A percentile compares a stretch with the other conserved stretches of the same genome.
These are phyloP conservation scores for Abramis brama DNA, from an alignment of 2,113 vertebrate genomes.

Conservation along the genomic window DNA sequence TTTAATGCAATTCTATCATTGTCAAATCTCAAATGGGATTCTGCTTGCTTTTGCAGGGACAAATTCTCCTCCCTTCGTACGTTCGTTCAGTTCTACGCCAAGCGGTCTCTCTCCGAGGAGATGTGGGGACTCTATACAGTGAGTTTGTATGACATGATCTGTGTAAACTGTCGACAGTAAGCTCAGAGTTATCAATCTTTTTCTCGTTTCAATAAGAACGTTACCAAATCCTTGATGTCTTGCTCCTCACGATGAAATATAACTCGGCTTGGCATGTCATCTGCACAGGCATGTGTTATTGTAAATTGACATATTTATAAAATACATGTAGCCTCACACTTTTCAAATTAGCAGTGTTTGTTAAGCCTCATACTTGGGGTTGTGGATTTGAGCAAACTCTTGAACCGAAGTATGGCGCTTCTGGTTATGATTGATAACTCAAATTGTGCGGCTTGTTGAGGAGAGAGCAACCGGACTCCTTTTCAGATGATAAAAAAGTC, in stretches of 20 bases:
- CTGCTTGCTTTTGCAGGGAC: slow-evolving; percentile 12
- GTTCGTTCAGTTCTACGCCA: background rate
- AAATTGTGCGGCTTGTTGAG: background rate
- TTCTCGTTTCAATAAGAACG: slow-evolving; percentile 15
- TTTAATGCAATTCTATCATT: slow-evolving; percentile 47
- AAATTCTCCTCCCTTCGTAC: slow-evolving; percentile 14
- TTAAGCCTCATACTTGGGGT: background rate
- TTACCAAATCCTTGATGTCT: background rate
- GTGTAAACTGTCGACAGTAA: slow-evolving; percentile 22
- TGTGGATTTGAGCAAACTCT: background rate
- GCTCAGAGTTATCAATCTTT: slow-evolving; percentile 21
- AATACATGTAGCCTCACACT: slow-evolving; percentile 8
- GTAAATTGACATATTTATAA: slow-evolving; percentile 27
- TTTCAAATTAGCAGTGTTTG: background rate
- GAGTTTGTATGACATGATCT: slow-evolving; percentile 39
- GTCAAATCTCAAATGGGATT: slow-evolving; percentile 47
- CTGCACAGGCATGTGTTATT: background rate
- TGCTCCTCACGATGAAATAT: slow-evolving; percentile 9
- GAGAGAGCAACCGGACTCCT: background rate
- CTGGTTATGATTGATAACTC: background rate
- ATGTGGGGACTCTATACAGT: background rate
- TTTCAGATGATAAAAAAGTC: background rate
- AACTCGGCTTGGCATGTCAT: background rate
- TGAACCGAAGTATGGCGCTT: background rate
- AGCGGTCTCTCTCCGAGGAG: slow-evolving; percentile 15